These are phyloP conservation scores for Drosophila persimilis DNA, from an alignment of 1,140 invertebrate species.

Conservation along the genomic window DNA sequence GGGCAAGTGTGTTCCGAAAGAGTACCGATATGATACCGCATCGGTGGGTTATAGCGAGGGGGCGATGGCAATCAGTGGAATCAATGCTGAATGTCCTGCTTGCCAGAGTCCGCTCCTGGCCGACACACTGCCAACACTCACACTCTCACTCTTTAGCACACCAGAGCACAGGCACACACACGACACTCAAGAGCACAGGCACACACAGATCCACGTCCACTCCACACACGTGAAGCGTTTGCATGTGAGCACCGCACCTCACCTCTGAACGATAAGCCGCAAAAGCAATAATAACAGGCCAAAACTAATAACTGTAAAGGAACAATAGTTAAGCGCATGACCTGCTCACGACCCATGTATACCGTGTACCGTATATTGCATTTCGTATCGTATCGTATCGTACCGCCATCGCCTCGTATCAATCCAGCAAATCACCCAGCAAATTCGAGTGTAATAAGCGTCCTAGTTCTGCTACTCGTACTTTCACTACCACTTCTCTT, in stretches of 20 bases:
- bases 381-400: slow-evolving; percentile 35
- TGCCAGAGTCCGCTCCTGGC: slow-evolving; percentile 41
- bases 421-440: slow-evolving; percentile 22
- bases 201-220: slow-evolving; percentile 20
- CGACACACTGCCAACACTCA: slow-evolving; percentile 30
- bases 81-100: slow-evolving; percentile 11
- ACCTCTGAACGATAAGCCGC: slow-evolving; percentile 27
- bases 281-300: slow-evolving; percentile 27
- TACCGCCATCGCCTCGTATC: slow-evolving; percentile 22
- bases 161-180: slow-evolving; percentile 33
- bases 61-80: slow-evolving; percentile 7
- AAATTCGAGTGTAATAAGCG: slow-evolving; percentile 49
- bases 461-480: slow-evolving; percentile 59
- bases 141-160: slow-evolving; percentile 27
- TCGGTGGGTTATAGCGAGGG: no score
- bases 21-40: background rate
- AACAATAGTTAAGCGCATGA: slow-evolving; percentile 69
- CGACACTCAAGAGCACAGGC: slow-evolving; percentile 27
- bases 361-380: slow-evolving; percentile 37
- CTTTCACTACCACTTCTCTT: slow-evolving; percentile 19
- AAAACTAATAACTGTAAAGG: slow-evolving; percentile 62
- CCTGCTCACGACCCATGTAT: slow-evolving; percentile 43
- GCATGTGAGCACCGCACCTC: slow-evolving; percentile 67
- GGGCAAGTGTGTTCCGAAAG: slow-evolving; percentile 53
- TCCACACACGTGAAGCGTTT: slow-evolving; percentile 63